Evolutionary conservation across 2,113 vertebrate genomes (phyloP), one percentile per base, ranked within the genome.

Genomic region (Corvus cornix): DNA sequence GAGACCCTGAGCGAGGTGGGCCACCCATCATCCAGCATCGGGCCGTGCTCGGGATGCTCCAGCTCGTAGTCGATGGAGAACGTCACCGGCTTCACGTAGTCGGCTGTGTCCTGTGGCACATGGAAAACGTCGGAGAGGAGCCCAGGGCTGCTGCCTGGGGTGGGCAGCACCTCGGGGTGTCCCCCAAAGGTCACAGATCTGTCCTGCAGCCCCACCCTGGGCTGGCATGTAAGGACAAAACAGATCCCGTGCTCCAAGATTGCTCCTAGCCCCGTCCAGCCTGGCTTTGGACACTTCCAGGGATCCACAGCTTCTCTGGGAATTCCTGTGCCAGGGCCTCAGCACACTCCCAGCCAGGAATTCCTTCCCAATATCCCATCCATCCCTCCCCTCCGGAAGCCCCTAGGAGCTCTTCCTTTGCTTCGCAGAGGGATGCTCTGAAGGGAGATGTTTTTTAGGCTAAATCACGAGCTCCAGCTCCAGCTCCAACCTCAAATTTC

Each of bases 21-120:
- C 99, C 99, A 99, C 43, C 97, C 98, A 0, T 99, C 98, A 1
- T 99, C 99, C 74, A 99, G 97, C 85, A 98, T 93, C 3, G 99
- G 99, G 27, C 98, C 99, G 0, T 96, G 44, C 35, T 98, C 96
- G 0, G 97, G 94, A 4, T 98, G 97, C 88, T 98, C 98, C 60
- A 99, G 97, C 52, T 97, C 97, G 2, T 98, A 99, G 95, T 99
- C 98, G 0, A 98, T 96, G 14, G 98, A 97, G 94, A 99, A 99
- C 1, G 98, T 95, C 68, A 99, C 99, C 0, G 99, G 99, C 92
- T 99, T 98, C 72, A 99, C 98, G 1, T 99, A 99, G 96, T 99
- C 99, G 4, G 99, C 98, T 2, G 99, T 99, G 93, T 99, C 99
- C 99, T 99, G 82, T 0, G 33, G 49, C 9, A 46, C 85, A 24